A percentile compares a stretch with the other conserved stretches of the same genome.
phyloP scores from a whole-genome alignment of 2,797 vertebrate genomes.

The Rhynchonycteris naso region DNA sequence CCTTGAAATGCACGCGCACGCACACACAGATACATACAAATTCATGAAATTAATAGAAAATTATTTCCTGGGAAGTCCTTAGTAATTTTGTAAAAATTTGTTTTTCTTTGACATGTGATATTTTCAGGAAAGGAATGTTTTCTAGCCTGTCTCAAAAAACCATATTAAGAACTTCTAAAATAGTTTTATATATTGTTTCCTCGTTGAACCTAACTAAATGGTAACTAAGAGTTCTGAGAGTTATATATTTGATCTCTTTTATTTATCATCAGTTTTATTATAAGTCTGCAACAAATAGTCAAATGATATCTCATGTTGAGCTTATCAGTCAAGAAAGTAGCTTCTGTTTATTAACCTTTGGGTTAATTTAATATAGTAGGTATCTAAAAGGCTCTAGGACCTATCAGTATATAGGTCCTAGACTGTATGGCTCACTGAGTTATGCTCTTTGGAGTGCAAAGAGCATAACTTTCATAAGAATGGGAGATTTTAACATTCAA shows the following conservation, averaged over 20 bases:
- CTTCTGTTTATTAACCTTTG: slow-evolving; percentile 40
- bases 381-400: neutral
- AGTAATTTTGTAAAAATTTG: neutral
- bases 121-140: slow-evolving; percentile 37
- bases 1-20: neutral
- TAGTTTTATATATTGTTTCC: slow-evolving; percentile 14
- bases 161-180: neutral
- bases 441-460: neutral
- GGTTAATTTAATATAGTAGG: neutral
- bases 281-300: neutral
- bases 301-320: neutral
- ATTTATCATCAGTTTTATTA: neutral
- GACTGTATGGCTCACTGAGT: too few species aligned
- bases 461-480: neutral
- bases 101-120: neutral
- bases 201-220: neutral
- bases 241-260: neutral
- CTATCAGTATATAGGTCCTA: too few species aligned
- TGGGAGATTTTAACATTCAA: neutral
- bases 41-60: neutral
- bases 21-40: neutral
- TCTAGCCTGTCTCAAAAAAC: neutral
- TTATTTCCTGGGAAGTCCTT: neutral
- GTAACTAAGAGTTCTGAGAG: neutral
- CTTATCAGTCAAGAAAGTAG: neutral